Evolutionary conservation across 2,888 invertebrate genomes (phyloP).

Genomic region (Carterocephalus palaemon): DNA sequence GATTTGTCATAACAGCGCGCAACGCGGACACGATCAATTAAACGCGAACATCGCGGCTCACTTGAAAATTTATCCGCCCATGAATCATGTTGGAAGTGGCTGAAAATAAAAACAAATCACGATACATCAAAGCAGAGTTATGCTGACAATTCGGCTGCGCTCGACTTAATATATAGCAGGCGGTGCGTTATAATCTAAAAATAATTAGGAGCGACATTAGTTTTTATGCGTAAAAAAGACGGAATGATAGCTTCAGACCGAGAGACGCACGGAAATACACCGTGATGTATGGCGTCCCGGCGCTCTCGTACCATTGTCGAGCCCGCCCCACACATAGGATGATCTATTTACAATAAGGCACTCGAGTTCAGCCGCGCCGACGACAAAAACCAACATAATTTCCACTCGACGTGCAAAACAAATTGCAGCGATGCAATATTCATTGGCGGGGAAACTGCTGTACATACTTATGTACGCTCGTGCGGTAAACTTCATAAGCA

Average conservation of each 20-base stretch:
- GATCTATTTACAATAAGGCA: constrained; percentile 37
- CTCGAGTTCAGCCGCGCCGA: constrained; percentile 10
- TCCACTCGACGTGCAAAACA: constrained; percentile 23
- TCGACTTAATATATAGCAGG: constrained; percentile 73
- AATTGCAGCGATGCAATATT: constrained; percentile 27
- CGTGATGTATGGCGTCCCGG: constrained; percentile 66
- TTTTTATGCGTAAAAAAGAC: constrained; percentile 78
- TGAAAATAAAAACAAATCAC: constrained; percentile 76
- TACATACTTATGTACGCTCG: constrained; percentile 41
- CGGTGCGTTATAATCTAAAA: constrained; percentile 78
- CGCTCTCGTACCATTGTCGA: constrained; percentile 58
- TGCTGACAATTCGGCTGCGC: constrained; percentile 76
- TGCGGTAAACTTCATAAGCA: constrained; percentile 55
- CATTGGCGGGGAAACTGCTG: constrained; percentile 42
- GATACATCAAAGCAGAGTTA: constrained; percentile 76
- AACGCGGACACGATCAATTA: constrained; percentile 64
- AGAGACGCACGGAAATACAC: constrained; percentile 69
- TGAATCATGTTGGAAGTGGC: constrained; percentile 71
- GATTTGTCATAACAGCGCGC: constrained; percentile 63
- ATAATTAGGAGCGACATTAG: constrained; percentile 78
- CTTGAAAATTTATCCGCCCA: constrained; percentile 70
- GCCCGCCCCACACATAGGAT: constrained; percentile 51
- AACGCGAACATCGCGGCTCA: constrained; percentile 58
- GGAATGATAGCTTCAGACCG: constrained; percentile 55
- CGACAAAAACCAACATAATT: constrained; percentile 26